phyloP scores from a whole-genome alignment of 2,888 invertebrate species.

The Frankliniella intonsa region DNA sequence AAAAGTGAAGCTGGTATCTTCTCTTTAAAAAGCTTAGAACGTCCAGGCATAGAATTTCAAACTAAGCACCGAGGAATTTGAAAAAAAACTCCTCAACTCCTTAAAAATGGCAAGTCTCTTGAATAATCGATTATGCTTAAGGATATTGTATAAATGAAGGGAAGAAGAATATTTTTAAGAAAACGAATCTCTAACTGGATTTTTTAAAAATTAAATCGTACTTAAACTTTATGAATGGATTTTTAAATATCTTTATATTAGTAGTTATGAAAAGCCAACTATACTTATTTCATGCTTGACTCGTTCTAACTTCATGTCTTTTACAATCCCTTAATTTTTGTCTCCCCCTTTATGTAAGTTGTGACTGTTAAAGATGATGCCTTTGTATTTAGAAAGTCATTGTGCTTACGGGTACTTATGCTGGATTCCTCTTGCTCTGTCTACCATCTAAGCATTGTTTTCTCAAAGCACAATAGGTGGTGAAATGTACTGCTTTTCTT shows the following conservation, averaged over 20 bases:
- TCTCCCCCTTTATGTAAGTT: not conserved
- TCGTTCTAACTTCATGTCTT: conserved; percentile 17
- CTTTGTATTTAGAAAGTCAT: not conserved
- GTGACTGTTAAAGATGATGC: not conserved
- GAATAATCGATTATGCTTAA: not conserved
- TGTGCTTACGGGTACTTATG: not conserved
- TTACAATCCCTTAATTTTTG: not conserved
- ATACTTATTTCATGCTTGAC: conserved; percentile 27
- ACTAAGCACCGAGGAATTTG: not conserved
- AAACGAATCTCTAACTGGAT: conserved; percentile 11
- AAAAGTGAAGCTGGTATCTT: not conserved
- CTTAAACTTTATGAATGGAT: conserved; percentile 4
- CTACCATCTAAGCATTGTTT: not conserved
- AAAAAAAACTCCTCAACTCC: not conserved
- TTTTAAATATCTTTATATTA: conserved; percentile 4
- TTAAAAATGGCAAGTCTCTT: not conserved
- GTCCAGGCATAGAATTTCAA: not conserved
- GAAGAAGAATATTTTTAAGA: conserved; percentile 1
- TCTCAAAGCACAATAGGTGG: conserved; percentile 3
- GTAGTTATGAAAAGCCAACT: conserved; percentile 25
- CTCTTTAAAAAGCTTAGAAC: not conserved
- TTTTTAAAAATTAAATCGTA: conserved; percentile 17
- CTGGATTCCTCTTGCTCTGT: not conserved
- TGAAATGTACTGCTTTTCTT: not conserved
- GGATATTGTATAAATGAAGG: not conserved